Base-by-base conservation (phyloP, 2,888 invertebrate genomes). In the Anticlea derivata region DNA sequence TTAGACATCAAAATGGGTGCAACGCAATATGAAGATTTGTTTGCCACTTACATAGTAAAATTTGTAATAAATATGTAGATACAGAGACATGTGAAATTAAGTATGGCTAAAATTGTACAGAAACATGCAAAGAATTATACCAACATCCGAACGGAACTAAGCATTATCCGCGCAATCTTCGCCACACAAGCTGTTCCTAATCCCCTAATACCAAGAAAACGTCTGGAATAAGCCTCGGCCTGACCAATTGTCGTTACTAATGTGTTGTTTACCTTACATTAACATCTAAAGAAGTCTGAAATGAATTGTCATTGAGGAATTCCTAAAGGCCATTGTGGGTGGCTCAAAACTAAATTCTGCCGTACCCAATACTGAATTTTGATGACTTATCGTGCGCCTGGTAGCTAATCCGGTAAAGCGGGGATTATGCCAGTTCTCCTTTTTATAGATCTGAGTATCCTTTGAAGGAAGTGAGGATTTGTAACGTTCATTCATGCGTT, bases 231-330 rank as follows among this genome's bases (percentile, higher is more conserved):
- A 78, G 70, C 71, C 70, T 60, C 44, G 12, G 55, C 63, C 60
- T 75, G 75, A 75, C 69, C 80, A 78, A 82, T 83, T 82, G 86
- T 85, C 73, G 73, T 70, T 68, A 63, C 78, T 81, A 83, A 83
- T 80, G 82, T 75, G 73, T 73, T 86, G 85, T 85, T 86, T 86
- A 83, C 81, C 69, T 76, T 76, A 78, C 75, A 82, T 85, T 83
- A 83, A 73, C 65, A 68, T 61, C 62, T 47, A 44, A 50, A 53
- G 46, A 23, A 55, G 39, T 29, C 33, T 29, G 13, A 44, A 73
- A 77, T 75, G 76, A 80, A 79, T 79, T 78, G 55, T 46, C 50
- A 58, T 51, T 40, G 44, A 29, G 13, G 31, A 39, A 34, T 17
- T 38, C 23, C 27, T 38, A 30, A 52, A 40, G 39, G 51, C 52